Conservation (phyloP, 2,888 invertebrate genomes). For the Acanthococcus lagerstroemiae region DNA sequence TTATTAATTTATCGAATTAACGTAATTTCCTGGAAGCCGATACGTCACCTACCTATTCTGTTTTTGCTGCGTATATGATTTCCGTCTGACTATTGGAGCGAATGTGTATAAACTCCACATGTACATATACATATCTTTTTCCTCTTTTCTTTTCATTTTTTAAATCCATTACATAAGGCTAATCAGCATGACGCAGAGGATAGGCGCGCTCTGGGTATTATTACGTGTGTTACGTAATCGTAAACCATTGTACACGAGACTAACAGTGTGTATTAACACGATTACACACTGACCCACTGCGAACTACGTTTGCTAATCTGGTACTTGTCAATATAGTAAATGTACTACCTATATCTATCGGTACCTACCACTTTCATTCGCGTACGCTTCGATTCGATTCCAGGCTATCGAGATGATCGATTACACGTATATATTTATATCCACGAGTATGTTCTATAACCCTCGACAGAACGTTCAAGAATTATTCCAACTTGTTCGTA, state of each 20-base stretch:
- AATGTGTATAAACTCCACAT: too few relatives aligned
- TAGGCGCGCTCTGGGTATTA: constrained; percentile 10
- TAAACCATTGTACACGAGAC: constrained; percentile 1
- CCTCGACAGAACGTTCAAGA: neutral
- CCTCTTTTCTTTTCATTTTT: neutral
- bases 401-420: neutral
- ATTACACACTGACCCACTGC: constrained; percentile 16
- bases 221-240: constrained; percentile 9
- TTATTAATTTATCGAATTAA: too few relatives aligned
- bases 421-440: neutral
- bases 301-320: constrained; percentile 6
- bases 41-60: too few relatives aligned
- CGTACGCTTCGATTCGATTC: neutral
- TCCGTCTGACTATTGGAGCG: too few relatives aligned
- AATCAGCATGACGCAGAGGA: constrained; percentile 19
- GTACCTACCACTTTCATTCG: neutral
- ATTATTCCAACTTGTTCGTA: too few relatives aligned
- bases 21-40: too few relatives aligned
- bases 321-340: neutral
- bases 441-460: neutral
- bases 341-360: neutral
- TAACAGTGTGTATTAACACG: constrained; percentile 18
- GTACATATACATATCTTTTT: too few relatives aligned
- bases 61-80: too few relatives aligned
- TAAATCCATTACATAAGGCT: constrained; percentile 12